A percentile compares a stretch with the other conserved stretches of the same genome.
Conservation (phyloP, 1,140 invertebrate genomes). For the Drosophila parabipectinata region DNA sequence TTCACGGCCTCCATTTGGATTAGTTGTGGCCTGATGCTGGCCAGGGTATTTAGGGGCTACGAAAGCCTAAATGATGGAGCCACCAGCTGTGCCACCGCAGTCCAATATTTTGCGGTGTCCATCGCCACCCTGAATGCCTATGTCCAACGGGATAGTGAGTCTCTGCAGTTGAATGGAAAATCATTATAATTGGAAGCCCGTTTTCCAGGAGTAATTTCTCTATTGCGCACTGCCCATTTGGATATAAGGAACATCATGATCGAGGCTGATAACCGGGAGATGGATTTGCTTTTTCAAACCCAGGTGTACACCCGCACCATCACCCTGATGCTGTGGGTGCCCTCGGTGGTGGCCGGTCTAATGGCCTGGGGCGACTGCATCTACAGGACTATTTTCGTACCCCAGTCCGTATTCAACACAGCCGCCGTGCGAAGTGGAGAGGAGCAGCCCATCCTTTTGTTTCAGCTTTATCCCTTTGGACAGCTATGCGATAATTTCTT, state of each 20-base stretch:
- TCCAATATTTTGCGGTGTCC: constrained; percentile 66
- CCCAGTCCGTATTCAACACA: constrained; percentile 64
- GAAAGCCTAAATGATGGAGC: constrained; percentile 63
- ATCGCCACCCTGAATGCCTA: constrained; percentile 64
- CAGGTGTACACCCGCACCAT: constrained; percentile 48
- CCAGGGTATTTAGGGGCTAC: constrained; percentile 50
- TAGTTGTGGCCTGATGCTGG: constrained; percentile 52
- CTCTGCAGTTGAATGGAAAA: background rate
- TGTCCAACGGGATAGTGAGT: constrained; percentile 61
- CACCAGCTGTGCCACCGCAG: constrained; percentile 67
- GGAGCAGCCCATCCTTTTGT: constrained; percentile 62
- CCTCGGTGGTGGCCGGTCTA: constrained; percentile 61
- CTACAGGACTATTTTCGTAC: constrained; percentile 65
- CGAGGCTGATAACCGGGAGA: constrained; percentile 44
- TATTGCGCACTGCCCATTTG: constrained; percentile 40
- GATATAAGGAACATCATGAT: constrained; percentile 37
- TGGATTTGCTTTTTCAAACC: constrained; percentile 40
- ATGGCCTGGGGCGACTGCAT: constrained; percentile 68
- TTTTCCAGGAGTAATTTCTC: constrained; percentile 41
- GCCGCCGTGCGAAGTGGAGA: constrained; percentile 48
- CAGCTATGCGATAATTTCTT: constrained; percentile 66
- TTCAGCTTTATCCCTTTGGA: constrained; percentile 65
- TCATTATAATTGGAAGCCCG: background rate
- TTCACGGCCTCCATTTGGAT: constrained; percentile 73
- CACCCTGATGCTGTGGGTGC: constrained; percentile 61